phyloP scores from a whole-genome alignment of 92 coral and sea anemone species.

The Umimayanthus chanpuru region DNA sequence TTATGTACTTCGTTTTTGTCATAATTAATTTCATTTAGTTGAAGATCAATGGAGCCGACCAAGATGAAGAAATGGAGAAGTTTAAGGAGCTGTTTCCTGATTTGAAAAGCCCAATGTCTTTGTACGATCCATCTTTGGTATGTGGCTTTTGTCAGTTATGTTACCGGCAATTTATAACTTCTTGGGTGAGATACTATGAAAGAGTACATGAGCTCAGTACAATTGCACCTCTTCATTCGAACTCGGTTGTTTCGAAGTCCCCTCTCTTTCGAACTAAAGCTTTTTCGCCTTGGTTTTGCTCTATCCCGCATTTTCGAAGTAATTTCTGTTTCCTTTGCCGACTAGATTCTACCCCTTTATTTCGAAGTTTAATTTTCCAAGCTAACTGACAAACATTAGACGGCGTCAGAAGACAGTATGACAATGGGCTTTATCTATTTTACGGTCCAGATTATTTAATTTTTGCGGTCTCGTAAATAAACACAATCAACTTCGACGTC shows the following conservation, averaged over 20 bases:
- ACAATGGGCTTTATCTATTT: no score
- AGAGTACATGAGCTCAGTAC: background rate
- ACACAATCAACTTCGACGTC: no score
- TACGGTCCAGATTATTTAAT: no score
- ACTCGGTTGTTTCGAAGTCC: no score
- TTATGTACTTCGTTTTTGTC: background rate
- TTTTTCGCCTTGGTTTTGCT: no score
- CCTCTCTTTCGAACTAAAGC: no score
- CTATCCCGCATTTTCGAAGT: no score
- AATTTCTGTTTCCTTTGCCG: no score
- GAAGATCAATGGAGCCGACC: background rate
- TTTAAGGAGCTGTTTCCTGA: constrained; percentile 30
- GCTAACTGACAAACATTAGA: background rate
- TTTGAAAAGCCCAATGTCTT: constrained; percentile 61
- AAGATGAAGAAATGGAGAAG: constrained; percentile 11
- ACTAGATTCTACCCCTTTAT: no score
- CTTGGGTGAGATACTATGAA: background rate
- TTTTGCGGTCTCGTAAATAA: no score
- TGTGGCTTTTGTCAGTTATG: background rate
- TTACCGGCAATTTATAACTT: background rate
- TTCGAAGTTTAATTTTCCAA: background rate
- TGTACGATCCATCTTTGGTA: constrained; percentile 59
- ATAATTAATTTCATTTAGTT: background rate
- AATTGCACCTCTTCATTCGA: no score
- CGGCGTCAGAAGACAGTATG: no score